Base-by-base conservation (phyloP, 1,140 invertebrate genomes). In the Drosophila serrata region DNA sequence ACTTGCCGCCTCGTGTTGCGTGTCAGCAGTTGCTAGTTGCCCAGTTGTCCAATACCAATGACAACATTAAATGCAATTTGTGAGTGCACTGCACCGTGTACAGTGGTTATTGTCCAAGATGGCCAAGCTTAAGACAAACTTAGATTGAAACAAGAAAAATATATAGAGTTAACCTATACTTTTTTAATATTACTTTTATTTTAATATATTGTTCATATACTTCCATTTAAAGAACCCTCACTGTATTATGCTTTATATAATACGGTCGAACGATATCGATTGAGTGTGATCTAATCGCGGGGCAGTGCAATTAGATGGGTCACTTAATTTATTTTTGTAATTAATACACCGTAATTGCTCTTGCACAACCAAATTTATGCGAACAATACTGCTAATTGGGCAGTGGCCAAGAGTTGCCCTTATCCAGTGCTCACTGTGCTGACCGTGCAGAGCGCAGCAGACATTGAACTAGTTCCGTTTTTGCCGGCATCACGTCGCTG, bases 391-490 rank as follows among this genome's bases (percentile, higher is more conserved):
- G 19, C 1, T 55, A 51, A 35, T 27, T 40, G 37, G 35, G 57
- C n/a, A 31, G 42, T 0, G 1, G 0, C 17, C 19, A 4, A 6
- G 6, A 27, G 19, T 46, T 12, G 13, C 42, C 9, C 12, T 12
- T 64, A 64, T 31, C 31, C 19, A 3, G 62, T 19, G 37, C 15
- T 0, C 37, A 77, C 74, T 77, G 73, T 77, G 46, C 46, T 62
- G 73, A 60, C 67, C 67, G 65, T 72, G 65, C 69, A 59, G 69
- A 60, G 37, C 35, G 22, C 43, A n/a, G 51, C 51, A 63, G 69
- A 55, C 77, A 85, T 86, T 85, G 81, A 85, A 85, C 81, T 81
- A 86, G 81, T 85, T 86, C 81, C 63, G 76, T 65, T 84, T 64
- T 40, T 22, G 70, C 24, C 22, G 39, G 12, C 43, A n/a, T 37